Base-by-base conservation (phyloP, 2,888 invertebrate genomes). In the Arenicola marina region DNA sequence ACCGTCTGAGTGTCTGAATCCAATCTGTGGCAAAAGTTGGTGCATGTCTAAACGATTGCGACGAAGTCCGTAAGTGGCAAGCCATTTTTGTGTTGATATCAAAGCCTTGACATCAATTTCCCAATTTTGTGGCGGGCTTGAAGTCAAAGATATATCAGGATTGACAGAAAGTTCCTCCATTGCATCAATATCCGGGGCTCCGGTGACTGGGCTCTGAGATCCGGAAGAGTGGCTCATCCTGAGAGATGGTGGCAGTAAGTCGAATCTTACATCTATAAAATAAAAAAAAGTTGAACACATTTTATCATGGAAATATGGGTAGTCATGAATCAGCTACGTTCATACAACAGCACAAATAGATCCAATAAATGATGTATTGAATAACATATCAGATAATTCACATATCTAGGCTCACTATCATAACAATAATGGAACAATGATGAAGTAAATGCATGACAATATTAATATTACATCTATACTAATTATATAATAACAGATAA, bases 1-100 rank as follows among this genome's bases (percentile, higher is more conserved):
- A 82, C 82, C 80, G 67, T 82, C 80, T 61, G 70, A 69, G 55
- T 79, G 76, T 66, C 77, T 80, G 66, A 83, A 83, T 11, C 82
- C 83, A 61, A 83, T 77, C 34, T 72, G 65, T 3, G 78, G 77
- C 44, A 83, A 61, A 26, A 83, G 70, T 61, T 77, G 75, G 34
- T 73, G 57, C 53, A 81, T 68, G 18, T 78, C 75, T 26, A 83
- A 71, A 43, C 76, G 70, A 67, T 79, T 80, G 57, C 75, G 76
- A 56, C 75, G 74, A 32, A 83, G 74, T 3, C 83, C 82, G 61
- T 81, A 79, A 57, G 76, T 78, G 62, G 75, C 75, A 21, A 82
- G 71, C 83, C 83, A 83, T 67, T 78, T 76, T 56, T 67, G 71
- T 15, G 78, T 75, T 28, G 78, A 76, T 29, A 80, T 74, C 18